These are phyloP conservation scores for Lasiurus borealis DNA, from an alignment of 2,113 vertebrate species.

Conservation along the genomic window DNA sequence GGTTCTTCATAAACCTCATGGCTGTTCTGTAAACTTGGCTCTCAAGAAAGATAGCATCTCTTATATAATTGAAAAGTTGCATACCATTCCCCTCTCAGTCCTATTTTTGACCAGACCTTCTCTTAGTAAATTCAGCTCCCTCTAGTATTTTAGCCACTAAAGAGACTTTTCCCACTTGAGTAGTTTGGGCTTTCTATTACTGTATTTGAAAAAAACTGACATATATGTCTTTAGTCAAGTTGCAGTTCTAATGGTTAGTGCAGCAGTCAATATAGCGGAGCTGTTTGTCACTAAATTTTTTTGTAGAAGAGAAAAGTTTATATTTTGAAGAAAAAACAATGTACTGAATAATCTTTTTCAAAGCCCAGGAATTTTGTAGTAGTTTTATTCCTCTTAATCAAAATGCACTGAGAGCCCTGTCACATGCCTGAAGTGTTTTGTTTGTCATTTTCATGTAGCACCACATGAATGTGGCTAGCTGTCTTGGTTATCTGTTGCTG, in stretches of 20 bases:
- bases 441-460: neutral
- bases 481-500: neutral
- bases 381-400: slow-evolving; percentile 29
- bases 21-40: neutral
- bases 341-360: neutral
- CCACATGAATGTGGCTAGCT: neutral
- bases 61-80: neutral
- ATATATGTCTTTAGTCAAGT: neutral
- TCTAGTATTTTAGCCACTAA: neutral
- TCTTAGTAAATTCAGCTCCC: neutral
- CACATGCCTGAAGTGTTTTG: neutral
- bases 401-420: neutral
- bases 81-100: neutral
- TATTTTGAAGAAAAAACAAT: neutral
- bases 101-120: neutral
- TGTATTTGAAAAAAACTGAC: neutral
- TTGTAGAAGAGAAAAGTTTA: neutral
- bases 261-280: fast-evolving
- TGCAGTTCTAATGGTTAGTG: neutral
- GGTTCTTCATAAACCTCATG: neutral
- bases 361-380: slow-evolving; percentile 14
- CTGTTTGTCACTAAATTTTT: neutral
- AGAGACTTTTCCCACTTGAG: neutral
- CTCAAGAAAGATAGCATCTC: neutral
- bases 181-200: neutral